Conservation (phyloP, 2,888 invertebrate genomes). For the Eupithecia tripunctaria region DNA sequence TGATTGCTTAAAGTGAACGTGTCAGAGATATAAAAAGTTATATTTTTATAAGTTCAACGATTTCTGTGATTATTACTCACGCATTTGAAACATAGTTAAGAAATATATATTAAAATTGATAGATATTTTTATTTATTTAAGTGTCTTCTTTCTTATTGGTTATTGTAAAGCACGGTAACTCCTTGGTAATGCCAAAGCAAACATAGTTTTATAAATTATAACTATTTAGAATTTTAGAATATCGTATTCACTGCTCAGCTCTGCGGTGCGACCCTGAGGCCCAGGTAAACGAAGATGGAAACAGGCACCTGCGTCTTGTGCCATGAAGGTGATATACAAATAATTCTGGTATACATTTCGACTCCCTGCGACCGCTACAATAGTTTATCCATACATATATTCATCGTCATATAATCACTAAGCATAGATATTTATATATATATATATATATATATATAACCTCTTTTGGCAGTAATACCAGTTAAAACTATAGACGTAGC, state of each 20-base stretch:
- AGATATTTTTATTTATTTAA: neutral
- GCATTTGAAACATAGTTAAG: constrained; percentile 2
- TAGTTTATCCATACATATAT: too few species aligned
- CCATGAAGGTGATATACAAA: too few species aligned
- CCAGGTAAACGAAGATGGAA: too few species aligned
- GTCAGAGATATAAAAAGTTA: too few species aligned
- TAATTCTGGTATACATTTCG: neutral
- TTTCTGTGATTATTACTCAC: constrained; percentile 5
- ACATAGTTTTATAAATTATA: neutral
- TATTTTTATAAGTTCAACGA: too few species aligned
- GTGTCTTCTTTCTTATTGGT: too few species aligned
- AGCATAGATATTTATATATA: neutral
- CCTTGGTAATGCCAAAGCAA: constrained; percentile 11
- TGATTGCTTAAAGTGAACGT: neutral
- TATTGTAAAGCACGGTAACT: neutral
- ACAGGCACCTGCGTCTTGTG: too few species aligned
- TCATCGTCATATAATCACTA: neutral
- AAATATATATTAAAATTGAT: neutral
- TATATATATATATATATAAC: neutral
- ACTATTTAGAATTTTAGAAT: neutral
- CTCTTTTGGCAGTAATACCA: neutral
- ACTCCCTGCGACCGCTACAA: too few species aligned
- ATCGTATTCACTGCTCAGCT: too few species aligned
- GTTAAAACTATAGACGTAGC: neutral
- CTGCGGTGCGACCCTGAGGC: too few species aligned